Percentiles rank a stretch among this genome's conserved stretches.
Evolutionary conservation across 2,797 vertebrate species (phyloP).

Genomic region (Kryptopterus vitreolus): DNA sequence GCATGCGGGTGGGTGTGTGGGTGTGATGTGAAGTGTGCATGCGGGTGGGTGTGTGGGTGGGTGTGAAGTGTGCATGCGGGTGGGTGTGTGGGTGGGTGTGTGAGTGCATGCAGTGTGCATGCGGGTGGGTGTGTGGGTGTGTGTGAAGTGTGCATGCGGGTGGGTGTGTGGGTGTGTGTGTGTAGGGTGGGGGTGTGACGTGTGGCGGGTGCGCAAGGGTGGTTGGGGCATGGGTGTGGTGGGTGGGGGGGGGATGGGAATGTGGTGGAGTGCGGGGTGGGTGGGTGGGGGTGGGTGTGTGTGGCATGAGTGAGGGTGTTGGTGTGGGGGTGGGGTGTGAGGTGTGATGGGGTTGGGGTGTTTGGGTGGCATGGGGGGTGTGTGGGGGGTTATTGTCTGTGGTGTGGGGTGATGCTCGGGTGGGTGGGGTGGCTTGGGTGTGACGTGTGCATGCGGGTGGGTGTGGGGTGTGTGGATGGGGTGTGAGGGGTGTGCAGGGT

Average conservation of each 20-base stretch:
- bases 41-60: background rate
- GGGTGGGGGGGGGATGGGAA: background rate
- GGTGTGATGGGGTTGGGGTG: background rate
- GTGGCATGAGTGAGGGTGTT: too few species aligned
- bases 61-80: background rate
- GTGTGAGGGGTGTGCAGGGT: background rate
- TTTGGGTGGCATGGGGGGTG: background rate
- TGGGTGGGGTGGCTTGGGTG: background rate
- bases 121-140: background rate
- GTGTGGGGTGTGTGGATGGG: background rate
- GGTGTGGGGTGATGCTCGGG: background rate
- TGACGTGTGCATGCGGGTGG: background rate
- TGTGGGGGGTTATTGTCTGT: too few species aligned
- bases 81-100: background rate
- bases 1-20: background rate
- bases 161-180: background rate
- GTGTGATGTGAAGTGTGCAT: background rate
- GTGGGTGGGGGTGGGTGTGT: background rate
- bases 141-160: background rate
- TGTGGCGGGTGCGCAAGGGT: background rate
- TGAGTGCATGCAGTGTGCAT: background rate
- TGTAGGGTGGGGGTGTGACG: too few species aligned
- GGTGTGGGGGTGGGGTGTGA: too few species aligned
- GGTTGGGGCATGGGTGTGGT: too few species aligned
- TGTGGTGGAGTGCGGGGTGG: background rate